Base-by-base conservation (phyloP, 2,113 vertebrate species). In the Colossoma macropomum region DNA sequence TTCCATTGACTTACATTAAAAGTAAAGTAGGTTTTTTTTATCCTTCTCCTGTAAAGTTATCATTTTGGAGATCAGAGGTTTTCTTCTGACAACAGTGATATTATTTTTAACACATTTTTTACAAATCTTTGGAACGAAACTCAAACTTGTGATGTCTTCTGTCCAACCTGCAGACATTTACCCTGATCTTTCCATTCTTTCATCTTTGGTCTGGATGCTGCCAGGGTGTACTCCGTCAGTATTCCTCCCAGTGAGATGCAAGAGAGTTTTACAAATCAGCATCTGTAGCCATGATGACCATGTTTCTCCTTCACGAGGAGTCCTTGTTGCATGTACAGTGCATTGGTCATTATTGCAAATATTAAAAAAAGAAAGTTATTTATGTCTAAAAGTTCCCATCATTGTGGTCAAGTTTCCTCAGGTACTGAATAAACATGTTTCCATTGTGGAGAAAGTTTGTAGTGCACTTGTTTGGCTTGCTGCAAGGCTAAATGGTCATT, bases 361-460 rank as follows among this genome's bases (percentile, higher is more conserved):
- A 32, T 34, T 23, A 27, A 63, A 30, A 52, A 56, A 56, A 3
- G 13, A 73, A 25, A 73, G 13, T n/a, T n/a, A 59, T 21, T 23
- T 34, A 16, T 38, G 17, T 30, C 27, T 13, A 28, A 32, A 32
- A 32, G 63, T 38, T 69, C 9, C 65, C 17, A 7, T 69, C 7
- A 69, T 69, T 8, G 45, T 12, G 23, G 34, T 81, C 80, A 81
- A 81, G 80, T 81, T 34, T 81, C 69, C 17, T 73, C 79, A 81
- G 69, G 69, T 62, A 73, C 19, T 79, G 63, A 1, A 66, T n/a
- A 23, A 78, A 52, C 38, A 5, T 74, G 34, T 71, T 62, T 66
- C 71, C 48, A 25, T 73, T 74, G 7, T 41, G 17, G 21, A 59
- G 16, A 70, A 15, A 41, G 77, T 30, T 66, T 27, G 17, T 63